phyloP scores from a whole-genome alignment of 2,888 invertebrate genomes.

The Ceratothoa steindachneri region DNA sequence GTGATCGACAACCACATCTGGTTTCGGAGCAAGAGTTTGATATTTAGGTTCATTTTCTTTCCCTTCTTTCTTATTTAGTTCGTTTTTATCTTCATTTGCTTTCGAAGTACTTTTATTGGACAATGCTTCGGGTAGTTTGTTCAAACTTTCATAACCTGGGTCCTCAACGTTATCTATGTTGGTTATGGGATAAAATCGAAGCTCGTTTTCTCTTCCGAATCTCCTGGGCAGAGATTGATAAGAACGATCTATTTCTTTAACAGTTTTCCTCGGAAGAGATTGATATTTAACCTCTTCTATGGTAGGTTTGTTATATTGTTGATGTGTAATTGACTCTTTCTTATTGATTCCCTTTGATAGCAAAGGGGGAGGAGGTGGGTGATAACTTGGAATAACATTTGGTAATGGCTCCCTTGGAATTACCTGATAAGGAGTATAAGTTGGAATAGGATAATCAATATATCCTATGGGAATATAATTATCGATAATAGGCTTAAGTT shows the following conservation, averaged over 20 bases:
- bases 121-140: neutral
- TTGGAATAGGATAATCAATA: neutral
- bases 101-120: neutral
- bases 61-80: neutral
- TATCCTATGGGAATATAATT: neutral
- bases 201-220: constrained; percentile 1
- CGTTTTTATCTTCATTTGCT: neutral
- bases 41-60: constrained; percentile 8
- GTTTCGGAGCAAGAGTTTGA: neutral
- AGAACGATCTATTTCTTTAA: neutral
- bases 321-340: neutral
- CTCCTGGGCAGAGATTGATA: constrained; percentile 4
- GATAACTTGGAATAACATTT: neutral
- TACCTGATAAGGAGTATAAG: neutral
- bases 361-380: neutral
- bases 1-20: neutral
- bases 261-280: neutral
- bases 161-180: neutral
- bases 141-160: neutral
- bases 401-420: neutral
- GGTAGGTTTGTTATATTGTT: neutral
- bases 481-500: neutral
- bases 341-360: neutral
- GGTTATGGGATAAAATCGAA: neutral
- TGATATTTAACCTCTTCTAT: neutral